These are phyloP conservation scores for Pogonomyrmex californicus DNA, from an alignment of 1,140 invertebrate species.

Conservation along the genomic window DNA sequence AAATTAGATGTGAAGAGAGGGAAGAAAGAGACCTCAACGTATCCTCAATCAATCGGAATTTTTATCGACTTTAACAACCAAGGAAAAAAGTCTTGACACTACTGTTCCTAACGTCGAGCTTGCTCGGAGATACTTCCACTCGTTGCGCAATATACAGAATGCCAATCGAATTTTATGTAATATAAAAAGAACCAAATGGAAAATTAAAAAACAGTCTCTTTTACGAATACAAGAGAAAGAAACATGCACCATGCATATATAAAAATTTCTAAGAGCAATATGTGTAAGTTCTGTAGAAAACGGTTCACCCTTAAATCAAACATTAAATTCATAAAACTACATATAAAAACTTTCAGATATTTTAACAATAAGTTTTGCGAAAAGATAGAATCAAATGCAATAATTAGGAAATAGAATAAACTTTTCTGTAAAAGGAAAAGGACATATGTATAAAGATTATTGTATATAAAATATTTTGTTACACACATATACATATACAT, in stretches of 20 bases:
- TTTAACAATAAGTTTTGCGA: not conserved
- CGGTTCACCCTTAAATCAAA: not conserved
- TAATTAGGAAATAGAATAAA: not conserved
- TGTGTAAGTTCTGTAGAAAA: not conserved
- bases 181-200: conserved; percentile 31
- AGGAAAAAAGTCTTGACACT: conserved; percentile 26
- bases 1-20: conserved; percentile 49
- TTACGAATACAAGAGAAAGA: not conserved
- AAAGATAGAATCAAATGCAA: not conserved
- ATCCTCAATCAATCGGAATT: conserved; percentile 67
- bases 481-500: not conserved
- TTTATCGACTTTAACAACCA: conserved; percentile 72
- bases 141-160: conserved; percentile 25
- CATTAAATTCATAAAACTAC: not conserved
- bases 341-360: not conserved
- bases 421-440: not conserved
- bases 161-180: not conserved
- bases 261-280: not conserved
- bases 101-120: conserved; percentile 17
- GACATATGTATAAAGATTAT: not conserved
- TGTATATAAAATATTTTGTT: no score
- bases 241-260: conserved; percentile 1
- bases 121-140: conserved; percentile 27
- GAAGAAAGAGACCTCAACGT: conserved; percentile 55
- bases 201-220: conserved; percentile 20